Percentiles rank a stretch among this genome's conserved stretches.
Evolutionary conservation across 2,113 vertebrate genomes (phyloP).

Genomic region (Chloropsis cyanopogon): DNA sequence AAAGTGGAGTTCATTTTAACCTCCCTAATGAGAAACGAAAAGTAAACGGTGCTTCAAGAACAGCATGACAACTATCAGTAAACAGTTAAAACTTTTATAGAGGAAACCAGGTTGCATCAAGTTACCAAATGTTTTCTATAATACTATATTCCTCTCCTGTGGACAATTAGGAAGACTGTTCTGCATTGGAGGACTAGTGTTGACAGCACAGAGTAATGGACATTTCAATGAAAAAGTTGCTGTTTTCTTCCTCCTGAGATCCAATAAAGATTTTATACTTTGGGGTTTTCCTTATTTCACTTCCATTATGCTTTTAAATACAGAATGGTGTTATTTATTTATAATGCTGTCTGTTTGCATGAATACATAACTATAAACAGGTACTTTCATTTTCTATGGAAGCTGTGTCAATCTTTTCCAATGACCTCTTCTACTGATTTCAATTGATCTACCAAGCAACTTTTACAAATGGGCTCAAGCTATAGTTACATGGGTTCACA

Average conservation of each 20-base stretch:
- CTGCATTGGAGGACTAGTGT: background rate
- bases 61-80: background rate
- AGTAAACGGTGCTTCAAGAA: background rate
- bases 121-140: conserved; percentile 58
- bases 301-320: background rate
- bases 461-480: conserved; percentile 41
- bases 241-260: conserved; percentile 41
- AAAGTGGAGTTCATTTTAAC: background rate
- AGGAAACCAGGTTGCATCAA: conserved; percentile 4
- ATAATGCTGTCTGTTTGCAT: conserved; percentile 40
- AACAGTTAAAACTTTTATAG: conserved; percentile 37
- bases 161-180: background rate
- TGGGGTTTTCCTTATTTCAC: conserved; percentile 26
- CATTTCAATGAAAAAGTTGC: conserved; percentile 21
- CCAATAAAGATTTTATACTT: conserved; percentile 37
- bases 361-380: conserved; percentile 57
- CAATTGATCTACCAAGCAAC: conserved; percentile 23
- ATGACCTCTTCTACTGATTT: background rate
- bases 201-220: conserved; percentile 45
- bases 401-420: conserved; percentile 28
- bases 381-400: conserved; percentile 43
- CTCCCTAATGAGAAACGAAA: background rate
- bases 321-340: conserved; percentile 30
- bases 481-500: background rate
- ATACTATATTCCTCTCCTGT: conserved; percentile 25